A percentile compares a stretch with the other conserved stretches of the same genome.
Evolutionary conservation across 1,140 invertebrate species (phyloP).

Genomic region (Aphelenchoides fujianensis): DNA sequence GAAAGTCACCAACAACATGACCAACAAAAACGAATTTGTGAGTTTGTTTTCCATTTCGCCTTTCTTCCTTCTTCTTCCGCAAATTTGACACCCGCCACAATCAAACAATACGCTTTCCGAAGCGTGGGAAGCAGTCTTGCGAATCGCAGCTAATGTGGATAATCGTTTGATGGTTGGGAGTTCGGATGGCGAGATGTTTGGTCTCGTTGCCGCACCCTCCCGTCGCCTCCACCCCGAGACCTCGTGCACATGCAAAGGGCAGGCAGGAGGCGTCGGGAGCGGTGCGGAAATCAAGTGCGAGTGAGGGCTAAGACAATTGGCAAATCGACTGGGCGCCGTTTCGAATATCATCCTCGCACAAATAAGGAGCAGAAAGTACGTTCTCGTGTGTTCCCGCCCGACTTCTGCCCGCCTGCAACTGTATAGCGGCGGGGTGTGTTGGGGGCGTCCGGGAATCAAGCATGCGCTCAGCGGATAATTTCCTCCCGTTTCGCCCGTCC

Average conservation of each 20-base stretch:
- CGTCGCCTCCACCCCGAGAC: neutral
- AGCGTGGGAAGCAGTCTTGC: neutral
- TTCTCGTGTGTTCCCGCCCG: too few species aligned
- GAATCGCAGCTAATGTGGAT: constrained; percentile 1
- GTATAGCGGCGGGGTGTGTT: neutral
- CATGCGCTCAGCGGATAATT: constrained; percentile 1
- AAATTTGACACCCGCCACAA: too few species aligned
- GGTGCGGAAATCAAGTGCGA: neutral
- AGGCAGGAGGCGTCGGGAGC: too few species aligned
- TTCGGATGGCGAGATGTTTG: neutral
- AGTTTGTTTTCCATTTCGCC: constrained; percentile 65
- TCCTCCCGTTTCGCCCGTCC: neutral
- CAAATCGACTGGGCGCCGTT: neutral
- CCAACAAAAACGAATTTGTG: constrained; percentile 97
- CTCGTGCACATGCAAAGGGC: neutral
- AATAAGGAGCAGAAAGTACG: neutral
- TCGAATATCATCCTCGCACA: neutral
- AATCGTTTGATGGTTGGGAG: neutral
- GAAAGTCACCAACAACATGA: constrained; percentile 95
- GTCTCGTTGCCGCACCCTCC: neutral
- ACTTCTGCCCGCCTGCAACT: too few species aligned
- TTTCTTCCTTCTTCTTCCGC: neutral
- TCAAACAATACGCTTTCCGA: neutral
- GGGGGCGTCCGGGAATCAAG: neutral
- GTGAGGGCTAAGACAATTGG: constrained; percentile 1